Evolutionary conservation across 2,797 vertebrate genomes (phyloP), one percentile per base, ranked within the genome.

Genomic region (Parauchenoglanis ngamensis): DNA sequence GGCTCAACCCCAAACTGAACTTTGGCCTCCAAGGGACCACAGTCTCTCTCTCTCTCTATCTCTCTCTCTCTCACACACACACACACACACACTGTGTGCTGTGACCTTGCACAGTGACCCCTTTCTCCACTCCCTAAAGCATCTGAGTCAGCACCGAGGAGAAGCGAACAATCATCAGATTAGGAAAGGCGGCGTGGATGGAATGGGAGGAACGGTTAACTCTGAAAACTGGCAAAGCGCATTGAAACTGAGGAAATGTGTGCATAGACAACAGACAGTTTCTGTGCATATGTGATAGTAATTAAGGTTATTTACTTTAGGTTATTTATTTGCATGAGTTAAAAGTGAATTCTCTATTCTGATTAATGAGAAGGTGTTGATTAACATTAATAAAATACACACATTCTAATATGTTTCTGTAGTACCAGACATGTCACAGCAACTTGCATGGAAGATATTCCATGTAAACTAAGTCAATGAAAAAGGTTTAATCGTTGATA

Each of bases 81-180:
- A 68, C 13, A 68, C 28, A 72, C 17, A 35, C 67, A 35, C 67
- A 44, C 31, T 21, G 17, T 21, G 17, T 13, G 17, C 10, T 49
- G 49, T 49, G 49, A 49, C 49, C 49, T 49, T 40, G 40, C 40
- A 40, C 40, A 40, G 40, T 40, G 40, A 40, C 87, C 72, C 83
- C 52, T 52, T 10, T 63, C 88, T 84, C 28, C 46, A 85, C 40
- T 21, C 87, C 65, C 63, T 35, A 67, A 80, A 59, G 35, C 76
- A 86, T 87, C 82, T 88, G 87, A 90, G 82, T 84, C 84, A 91
- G 87, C 90, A 82, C 13, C 72, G 59, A 44, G n/a, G 68, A 89
- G 52, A 82, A 56, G 68, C 63, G 19, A 82, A 61, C 65, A 86
- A 82, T 85, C 87, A 91, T 89, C 83, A 77, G 87, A 88, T 88